Percentiles rank a stretch among this genome's conserved stretches.
These are phyloP conservation scores for Pomatorhinus ruficollis DNA, from an alignment of 2,113 vertebrate genomes.

Conservation along the genomic window DNA sequence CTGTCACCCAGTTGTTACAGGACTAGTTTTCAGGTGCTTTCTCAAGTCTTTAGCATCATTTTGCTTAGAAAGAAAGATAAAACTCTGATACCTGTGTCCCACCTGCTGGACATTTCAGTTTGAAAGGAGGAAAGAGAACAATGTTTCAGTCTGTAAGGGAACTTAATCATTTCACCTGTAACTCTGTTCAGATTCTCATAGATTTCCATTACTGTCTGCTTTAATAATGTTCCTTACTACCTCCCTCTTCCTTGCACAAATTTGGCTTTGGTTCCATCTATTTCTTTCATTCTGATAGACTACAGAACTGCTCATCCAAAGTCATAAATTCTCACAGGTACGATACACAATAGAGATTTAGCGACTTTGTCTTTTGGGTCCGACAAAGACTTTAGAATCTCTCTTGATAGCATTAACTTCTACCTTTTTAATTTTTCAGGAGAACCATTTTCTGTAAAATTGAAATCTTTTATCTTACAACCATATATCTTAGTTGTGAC, in stretches of 20 bases:
- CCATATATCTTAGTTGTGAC: not conserved
- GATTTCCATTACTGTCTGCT: slow-evolving; percentile 3
- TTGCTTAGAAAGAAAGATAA: not conserved
- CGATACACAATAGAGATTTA: slow-evolving; percentile 15
- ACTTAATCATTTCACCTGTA: slow-evolving; percentile 28
- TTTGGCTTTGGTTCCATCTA: not conserved
- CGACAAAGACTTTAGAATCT: not conserved
- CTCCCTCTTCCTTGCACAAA: not conserved
- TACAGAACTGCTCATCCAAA: not conserved
- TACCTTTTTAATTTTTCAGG: slow-evolving; percentile 46
- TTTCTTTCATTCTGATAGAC: not conserved
- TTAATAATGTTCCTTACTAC: not conserved
- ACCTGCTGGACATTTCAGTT: not conserved
- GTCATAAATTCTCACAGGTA: slow-evolving; percentile 35
- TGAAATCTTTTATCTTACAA: slow-evolving; percentile 51
- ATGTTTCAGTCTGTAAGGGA: not conserved
- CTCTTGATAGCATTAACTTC: slow-evolving; percentile 27
- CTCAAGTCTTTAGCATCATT: not conserved
- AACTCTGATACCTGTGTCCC: not conserved
- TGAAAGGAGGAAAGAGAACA: not conserved
- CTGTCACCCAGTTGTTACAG: not conserved
- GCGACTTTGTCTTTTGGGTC: not conserved
- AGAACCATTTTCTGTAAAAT: slow-evolving; percentile 46
- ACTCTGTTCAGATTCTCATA: not conserved
- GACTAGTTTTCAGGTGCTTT: not conserved